phyloP scores from a whole-genome alignment of 1,140 invertebrate species.

The Cydia pomonella region DNA sequence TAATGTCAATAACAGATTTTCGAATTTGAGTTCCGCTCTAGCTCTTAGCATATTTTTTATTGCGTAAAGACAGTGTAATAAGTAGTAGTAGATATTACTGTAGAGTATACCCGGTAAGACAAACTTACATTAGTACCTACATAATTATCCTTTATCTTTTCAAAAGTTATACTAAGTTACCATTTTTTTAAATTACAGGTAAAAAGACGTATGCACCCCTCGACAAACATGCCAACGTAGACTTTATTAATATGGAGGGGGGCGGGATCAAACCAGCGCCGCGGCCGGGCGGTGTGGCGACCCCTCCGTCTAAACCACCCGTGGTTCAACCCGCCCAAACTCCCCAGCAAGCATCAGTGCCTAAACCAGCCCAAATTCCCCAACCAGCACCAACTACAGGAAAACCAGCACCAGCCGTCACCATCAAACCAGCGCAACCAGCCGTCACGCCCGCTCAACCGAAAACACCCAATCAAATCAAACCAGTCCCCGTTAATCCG shows the following conservation, averaged over 20 bases:
- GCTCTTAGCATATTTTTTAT: too few species aligned
- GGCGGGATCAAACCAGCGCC: conserved; percentile 40
- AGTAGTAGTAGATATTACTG: too few species aligned
- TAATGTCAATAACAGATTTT: too few species aligned
- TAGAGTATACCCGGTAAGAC: too few species aligned
- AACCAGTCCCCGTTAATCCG: conserved; percentile 62
- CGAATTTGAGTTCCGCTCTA: too few species aligned
- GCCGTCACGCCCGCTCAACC: conserved; percentile 33
- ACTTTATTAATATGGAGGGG: conserved; percentile 74
- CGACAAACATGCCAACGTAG: conserved; percentile 73
- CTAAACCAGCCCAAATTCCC: conserved; percentile 18
- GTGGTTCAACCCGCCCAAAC: conserved; percentile 24
- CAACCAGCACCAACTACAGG: conserved; percentile 34
- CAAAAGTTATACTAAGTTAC: neutral
- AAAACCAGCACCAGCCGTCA: conserved; percentile 30
- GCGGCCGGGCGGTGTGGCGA: neutral
- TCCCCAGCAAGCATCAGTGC: conserved; percentile 24
- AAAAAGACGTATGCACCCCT: conserved; percentile 58
- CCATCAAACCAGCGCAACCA: conserved; percentile 10
- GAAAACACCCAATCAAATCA: conserved; percentile 48
- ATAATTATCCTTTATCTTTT: neutral
- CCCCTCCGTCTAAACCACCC: neutral
- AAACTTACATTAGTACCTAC: too few species aligned
- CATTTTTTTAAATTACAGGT: conserved; percentile 47
- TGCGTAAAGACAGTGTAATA: too few species aligned